Percentiles rank a stretch among this genome's conserved stretches.
These are phyloP conservation scores for Diplodus sargus DNA, from an alignment of 2,797 vertebrate genomes.

Conservation along the genomic window DNA sequence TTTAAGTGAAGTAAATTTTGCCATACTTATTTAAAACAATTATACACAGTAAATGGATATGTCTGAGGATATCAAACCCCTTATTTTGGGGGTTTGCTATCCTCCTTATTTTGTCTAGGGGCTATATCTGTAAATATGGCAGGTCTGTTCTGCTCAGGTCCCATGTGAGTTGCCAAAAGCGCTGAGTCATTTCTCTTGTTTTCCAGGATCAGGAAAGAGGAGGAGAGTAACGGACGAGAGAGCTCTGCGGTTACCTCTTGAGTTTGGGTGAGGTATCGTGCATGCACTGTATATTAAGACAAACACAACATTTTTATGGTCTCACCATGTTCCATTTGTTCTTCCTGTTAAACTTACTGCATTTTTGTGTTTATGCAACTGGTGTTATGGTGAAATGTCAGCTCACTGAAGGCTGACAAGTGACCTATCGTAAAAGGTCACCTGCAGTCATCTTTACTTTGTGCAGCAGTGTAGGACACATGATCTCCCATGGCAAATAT, in stretches of 20 bases:
- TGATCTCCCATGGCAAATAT: neutral
- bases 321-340: slow-evolving; percentile 32
- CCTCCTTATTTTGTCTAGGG: neutral
- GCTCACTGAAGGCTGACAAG: slow-evolving; percentile 46
- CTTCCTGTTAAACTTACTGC: slow-evolving; percentile 17
- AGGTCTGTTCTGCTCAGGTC: slow-evolving; percentile 23
- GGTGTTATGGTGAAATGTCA: slow-evolving; percentile 56
- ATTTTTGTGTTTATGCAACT: slow-evolving; percentile 43
- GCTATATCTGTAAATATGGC: slow-evolving; percentile 30
- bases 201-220: slow-evolving; percentile 88
- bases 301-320: slow-evolving; percentile 17
- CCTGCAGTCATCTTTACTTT: slow-evolving; percentile 33
- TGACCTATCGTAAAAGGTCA: slow-evolving; percentile 53
- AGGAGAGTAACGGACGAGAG: slow-evolving; percentile 91
- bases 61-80: neutral
- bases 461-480: slow-evolving; percentile 1
- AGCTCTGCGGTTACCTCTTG: slow-evolving; percentile 90
- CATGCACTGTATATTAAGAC: slow-evolving; percentile 24
- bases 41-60: neutral
- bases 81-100: neutral
- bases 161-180: slow-evolving; percentile 16
- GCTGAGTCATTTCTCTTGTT: slow-evolving; percentile 54
- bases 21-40: neutral
- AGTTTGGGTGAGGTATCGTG: slow-evolving; percentile 88
- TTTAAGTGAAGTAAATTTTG: neutral